Percentiles rank a stretch among this genome's conserved stretches.
These are phyloP conservation scores for Otus scops DNA, from an alignment of 2,797 vertebrate species.

Conservation along the genomic window DNA sequence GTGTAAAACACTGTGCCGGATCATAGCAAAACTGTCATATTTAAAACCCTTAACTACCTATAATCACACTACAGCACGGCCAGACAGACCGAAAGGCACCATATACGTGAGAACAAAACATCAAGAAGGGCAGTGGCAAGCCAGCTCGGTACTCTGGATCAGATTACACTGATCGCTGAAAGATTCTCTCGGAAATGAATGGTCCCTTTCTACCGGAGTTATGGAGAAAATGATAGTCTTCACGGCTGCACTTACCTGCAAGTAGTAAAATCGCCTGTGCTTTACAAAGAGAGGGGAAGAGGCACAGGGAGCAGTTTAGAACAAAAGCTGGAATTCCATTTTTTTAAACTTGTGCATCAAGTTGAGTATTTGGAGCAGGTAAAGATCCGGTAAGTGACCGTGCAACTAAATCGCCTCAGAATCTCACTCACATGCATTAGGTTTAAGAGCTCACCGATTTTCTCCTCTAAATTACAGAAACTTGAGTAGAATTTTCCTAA, in stretches of 20 bases:
- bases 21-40: neutral
- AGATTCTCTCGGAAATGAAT: neutral
- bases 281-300: neutral
- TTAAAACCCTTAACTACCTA: neutral
- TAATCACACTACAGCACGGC: fast-evolving
- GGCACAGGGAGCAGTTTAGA: neutral
- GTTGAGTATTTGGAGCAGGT: neutral
- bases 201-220: neutral
- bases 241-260: neutral
- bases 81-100: neutral
- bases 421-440: neutral
- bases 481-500: neutral
- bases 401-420: neutral
- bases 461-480: neutral
- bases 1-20: neutral
- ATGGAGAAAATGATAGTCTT: neutral
- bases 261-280: neutral
- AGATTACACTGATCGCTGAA: neutral
- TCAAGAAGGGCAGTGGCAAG: fast-evolving
- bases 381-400: neutral
- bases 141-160: neutral
- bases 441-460: neutral
- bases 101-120: neutral
- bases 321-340: neutral
- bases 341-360: neutral